Conservation (phyloP, 35 echinoderm and acorn worm genomes). For the Holothuria glaberrima region DNA sequence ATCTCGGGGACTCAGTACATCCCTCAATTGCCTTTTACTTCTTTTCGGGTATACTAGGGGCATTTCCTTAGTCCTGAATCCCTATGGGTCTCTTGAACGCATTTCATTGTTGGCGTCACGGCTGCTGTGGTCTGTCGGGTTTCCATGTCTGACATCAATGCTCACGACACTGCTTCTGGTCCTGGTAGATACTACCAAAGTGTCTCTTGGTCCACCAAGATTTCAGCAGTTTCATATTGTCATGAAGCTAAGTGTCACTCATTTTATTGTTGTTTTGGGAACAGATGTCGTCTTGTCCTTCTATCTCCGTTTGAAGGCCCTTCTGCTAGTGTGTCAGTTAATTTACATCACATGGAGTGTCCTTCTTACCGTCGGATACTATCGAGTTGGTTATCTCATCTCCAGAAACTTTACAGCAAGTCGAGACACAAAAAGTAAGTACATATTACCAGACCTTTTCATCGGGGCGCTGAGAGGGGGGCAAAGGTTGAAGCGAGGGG, state of each 20-base stretch:
- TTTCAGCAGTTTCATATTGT: slow-evolving; percentile 85
- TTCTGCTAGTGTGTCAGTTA: slow-evolving; percentile 77
- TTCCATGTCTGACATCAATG: slow-evolving; percentile 79
- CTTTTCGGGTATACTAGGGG: slow-evolving; percentile 70
- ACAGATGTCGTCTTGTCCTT: slow-evolving; percentile 73
- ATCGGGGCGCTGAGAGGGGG: too few species aligned
- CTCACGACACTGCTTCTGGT: slow-evolving; percentile 83
- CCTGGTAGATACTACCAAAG: slow-evolving; percentile 86
- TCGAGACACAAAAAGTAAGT: slow-evolving; percentile 25
- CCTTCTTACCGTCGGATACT: slow-evolving; percentile 71
- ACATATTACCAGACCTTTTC: background rate
- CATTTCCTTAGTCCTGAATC: slow-evolving; percentile 76
- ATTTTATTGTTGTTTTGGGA: slow-evolving; percentile 80
- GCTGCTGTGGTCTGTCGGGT: slow-evolving; percentile 91
- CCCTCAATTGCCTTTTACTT: slow-evolving; percentile 66
- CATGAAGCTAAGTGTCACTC: slow-evolving; percentile 42
- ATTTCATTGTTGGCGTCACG: slow-evolving; percentile 69
- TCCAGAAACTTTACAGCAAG: slow-evolving; percentile 80
- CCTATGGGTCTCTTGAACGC: slow-evolving; percentile 72
- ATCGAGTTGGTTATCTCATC: slow-evolving; percentile 71
- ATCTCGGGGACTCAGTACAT: slow-evolving; percentile 53
- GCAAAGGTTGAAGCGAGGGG: too few species aligned
- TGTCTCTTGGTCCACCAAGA: slow-evolving; percentile 85
- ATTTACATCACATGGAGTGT: slow-evolving; percentile 89
- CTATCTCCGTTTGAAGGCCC: slow-evolving; percentile 60